A percentile compares a stretch with the other conserved stretches of the same genome.
Evolutionary conservation across 2,888 invertebrate species (phyloP).

Genomic region (Cremastinae sp.): DNA sequence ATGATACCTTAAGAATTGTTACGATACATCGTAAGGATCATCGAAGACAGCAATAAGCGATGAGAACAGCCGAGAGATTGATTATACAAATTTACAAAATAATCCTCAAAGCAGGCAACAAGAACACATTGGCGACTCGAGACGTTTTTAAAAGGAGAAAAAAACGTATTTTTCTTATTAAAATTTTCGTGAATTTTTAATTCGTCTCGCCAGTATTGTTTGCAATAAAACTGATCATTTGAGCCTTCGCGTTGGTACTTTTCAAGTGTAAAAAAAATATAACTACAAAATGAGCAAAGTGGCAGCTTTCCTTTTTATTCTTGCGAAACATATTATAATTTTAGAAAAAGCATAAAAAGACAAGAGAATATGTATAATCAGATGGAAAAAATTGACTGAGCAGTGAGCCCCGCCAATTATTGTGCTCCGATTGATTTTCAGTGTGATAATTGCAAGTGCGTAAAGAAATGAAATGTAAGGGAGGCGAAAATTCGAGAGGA

Average conservation of each 20-base stretch:
- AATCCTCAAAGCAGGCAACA: constrained; percentile 15
- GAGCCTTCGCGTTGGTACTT: too few relatives aligned
- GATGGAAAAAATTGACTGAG: constrained; percentile 3
- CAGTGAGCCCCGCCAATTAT: constrained; percentile 19
- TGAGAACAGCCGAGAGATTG: constrained; percentile 50
- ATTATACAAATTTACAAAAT: constrained; percentile 39
- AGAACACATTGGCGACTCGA: constrained; percentile 19
- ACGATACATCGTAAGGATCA: constrained; percentile 31
- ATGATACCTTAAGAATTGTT: constrained; percentile 44
- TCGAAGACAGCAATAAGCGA: constrained; percentile 43
- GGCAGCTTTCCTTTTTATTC: too few relatives aligned
- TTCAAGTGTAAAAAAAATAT: too few relatives aligned
- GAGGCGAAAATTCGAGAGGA: background rate
- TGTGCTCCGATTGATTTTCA: background rate
- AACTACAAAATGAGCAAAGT: too few relatives aligned
- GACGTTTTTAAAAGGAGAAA: constrained; percentile 16
- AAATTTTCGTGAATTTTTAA: background rate
- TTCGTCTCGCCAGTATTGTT: background rate
- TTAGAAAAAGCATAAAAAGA: background rate
- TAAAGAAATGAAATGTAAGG: too few relatives aligned
- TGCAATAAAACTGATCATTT: background rate
- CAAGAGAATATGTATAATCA: background rate
- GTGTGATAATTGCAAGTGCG: background rate
- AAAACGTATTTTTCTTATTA: background rate
- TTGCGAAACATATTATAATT: background rate